Evolutionary conservation across 2,113 vertebrate species (phyloP).

Genomic region (Marmota monax): DNA sequence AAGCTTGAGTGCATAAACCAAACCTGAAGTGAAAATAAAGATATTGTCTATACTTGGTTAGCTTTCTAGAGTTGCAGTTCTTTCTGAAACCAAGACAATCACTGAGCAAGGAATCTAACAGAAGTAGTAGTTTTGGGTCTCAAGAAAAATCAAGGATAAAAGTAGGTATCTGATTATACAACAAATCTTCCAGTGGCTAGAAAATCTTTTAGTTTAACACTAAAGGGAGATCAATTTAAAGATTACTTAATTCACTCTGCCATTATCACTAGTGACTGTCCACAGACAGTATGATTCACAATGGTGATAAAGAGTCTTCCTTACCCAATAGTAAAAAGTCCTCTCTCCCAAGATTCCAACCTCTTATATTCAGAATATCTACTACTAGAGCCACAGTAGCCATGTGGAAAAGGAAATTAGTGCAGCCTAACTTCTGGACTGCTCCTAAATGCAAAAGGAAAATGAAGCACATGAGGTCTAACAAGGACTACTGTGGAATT

Average conservation of each 20-base stretch:
- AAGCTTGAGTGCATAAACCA: background rate
- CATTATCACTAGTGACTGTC: background rate
- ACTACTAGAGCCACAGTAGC: background rate
- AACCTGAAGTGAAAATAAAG: constrained; percentile 3
- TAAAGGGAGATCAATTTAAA: constrained; percentile 32
- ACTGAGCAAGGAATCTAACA: constrained; percentile 22
- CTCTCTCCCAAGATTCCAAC: constrained; percentile 31
- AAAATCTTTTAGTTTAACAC: constrained; percentile 31
- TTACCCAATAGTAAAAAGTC: constrained; percentile 11
- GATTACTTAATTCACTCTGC: constrained; percentile 48
- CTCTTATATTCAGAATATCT: background rate
- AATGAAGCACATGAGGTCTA: background rate
- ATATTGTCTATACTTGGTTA: background rate
- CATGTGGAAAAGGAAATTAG: constrained; percentile 20
- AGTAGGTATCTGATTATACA: background rate
- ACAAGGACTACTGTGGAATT: background rate
- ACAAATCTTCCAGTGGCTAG: constrained; percentile 36
- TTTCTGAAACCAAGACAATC: constrained; percentile 49
- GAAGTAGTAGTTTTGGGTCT: constrained; percentile 6
- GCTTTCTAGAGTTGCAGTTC: constrained; percentile 1
- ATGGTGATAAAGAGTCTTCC: background rate
- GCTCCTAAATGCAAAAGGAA: constrained; percentile 24
- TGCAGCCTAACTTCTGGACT: background rate
- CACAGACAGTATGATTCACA: background rate
- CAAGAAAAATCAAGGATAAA: constrained; percentile 51